Percentiles rank a stretch among this genome's conserved stretches.
Evolutionary conservation across 2,113 vertebrate genomes (phyloP).

Genomic region (Otus sunia): DNA sequence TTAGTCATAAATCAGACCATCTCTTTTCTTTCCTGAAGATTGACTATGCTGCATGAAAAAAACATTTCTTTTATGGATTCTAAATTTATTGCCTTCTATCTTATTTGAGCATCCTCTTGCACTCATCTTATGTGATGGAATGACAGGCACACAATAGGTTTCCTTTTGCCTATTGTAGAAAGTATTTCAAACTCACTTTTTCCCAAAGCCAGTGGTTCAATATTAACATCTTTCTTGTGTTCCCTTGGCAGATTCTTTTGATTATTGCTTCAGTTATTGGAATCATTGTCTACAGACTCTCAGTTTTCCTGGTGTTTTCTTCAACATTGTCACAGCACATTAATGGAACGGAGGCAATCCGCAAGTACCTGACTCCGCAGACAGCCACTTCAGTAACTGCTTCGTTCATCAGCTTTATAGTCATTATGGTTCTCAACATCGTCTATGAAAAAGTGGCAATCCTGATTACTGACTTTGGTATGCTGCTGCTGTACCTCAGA

Average conservation of each 20-base stretch:
- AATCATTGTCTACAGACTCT: constrained; percentile 91
- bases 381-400: constrained; percentile 90
- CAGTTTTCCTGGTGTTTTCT: constrained; percentile 88
- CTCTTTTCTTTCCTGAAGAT: neutral
- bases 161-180: neutral
- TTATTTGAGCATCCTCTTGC: neutral
- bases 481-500: neutral
- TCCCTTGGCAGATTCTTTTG: constrained; percentile 82
- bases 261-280: constrained; percentile 90
- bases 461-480: constrained; percentile 92
- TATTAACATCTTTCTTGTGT: neutral
- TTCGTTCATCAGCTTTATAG: constrained; percentile 88
- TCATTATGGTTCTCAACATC: constrained; percentile 91
- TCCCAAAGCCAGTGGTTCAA: neutral
- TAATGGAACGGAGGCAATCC: constrained; percentile 78
- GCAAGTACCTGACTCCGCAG: constrained; percentile 91
- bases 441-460: constrained; percentile 92
- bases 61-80: neutral
- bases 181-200: neutral
- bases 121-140: neutral
- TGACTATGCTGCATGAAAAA: neutral
- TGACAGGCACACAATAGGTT: neutral
- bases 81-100: neutral
- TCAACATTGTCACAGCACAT: constrained; percentile 69
- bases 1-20: constrained; percentile 3